Evolutionary conservation across 2,888 invertebrate genomes (phyloP), one percentile per base, ranked within the genome.

Genomic region (Anarsia innoxiella): DNA sequence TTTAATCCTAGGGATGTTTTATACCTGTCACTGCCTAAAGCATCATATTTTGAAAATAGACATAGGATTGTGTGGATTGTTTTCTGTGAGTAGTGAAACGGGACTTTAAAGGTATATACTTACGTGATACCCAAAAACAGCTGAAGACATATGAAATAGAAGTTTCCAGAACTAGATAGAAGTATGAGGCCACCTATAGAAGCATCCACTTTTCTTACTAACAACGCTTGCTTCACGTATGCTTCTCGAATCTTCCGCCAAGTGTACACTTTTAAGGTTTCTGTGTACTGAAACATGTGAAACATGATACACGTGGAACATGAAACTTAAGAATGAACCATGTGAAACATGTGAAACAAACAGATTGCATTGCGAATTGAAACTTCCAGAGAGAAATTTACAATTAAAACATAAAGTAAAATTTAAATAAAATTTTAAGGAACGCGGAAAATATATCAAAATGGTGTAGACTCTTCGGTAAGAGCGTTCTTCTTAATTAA

Each of bases 101-200:
- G n/a, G n/a, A n/a, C n/a, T n/a, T n/a, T n/a, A n/a, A n/a, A n/a
- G n/a, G n/a, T n/a, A 12, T 9, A 4, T 8, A 64, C 87, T 84
- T 66, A 90, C 90, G 87, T 88, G 36, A 91, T 85, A 25, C 88
- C 88, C 52, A 90, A 80, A 58, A 90, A 91, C 12, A 92, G 73
- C 48, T 91, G 91, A 37, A 91, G 80, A 42, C 91, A 91, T 40
- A 91, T 88, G 55, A 91, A 92, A 56, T 90, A 91, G 46, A 91
- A 87, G 58, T 91, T 90, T 46, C 88, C 89, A 3, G 88, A 82
- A 44, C 89, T 90, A 0, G 91, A 89, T 0, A 91, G 58, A 0
- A 91, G 53, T 1, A 91, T 83, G 37, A 91, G 67, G 8, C 78
- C 73, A 0, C 90, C 88, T 12, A 92, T 66, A 13, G 86, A 71